Percentiles rank a stretch among this genome's conserved stretches.
Evolutionary conservation across 1,140 invertebrate species (phyloP).

Genomic region (Drosophila bipectinata): DNA sequence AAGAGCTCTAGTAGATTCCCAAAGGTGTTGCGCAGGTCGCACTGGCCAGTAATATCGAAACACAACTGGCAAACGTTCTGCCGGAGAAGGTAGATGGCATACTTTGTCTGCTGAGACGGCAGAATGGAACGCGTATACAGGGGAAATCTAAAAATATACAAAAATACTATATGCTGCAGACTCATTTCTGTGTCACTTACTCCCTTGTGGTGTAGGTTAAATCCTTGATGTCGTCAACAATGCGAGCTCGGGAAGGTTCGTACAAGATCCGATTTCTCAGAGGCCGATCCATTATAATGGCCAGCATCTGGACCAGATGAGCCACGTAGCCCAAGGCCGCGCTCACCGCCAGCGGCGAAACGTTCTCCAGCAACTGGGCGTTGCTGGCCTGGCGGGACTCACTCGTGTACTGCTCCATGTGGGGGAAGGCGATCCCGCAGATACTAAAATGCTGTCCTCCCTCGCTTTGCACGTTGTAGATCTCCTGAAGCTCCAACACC

Average conservation of each 20-base stretch:
- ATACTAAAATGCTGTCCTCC: conserved; percentile 86
- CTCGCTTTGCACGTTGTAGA: conserved; percentile 84
- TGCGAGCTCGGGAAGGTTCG: conserved; percentile 90
- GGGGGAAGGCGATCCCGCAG: conserved; percentile 89
- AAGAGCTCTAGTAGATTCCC: conserved; percentile 87
- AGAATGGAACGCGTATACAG: conserved; percentile 89
- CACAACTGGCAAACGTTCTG: conserved; percentile 94
- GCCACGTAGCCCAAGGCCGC: conserved; percentile 92
- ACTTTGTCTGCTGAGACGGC: conserved; percentile 89
- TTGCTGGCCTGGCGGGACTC: conserved; percentile 54
- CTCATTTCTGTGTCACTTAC: conserved; percentile 85
- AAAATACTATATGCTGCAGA: background rate
- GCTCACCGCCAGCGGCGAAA: conserved; percentile 88
- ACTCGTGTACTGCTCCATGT: conserved; percentile 86
- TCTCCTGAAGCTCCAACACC: conserved; percentile 83
- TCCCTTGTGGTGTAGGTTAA: conserved; percentile 90
- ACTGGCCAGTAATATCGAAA: conserved; percentile 89
- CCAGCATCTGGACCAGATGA: conserved; percentile 91
- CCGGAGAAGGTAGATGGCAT: conserved; percentile 94
- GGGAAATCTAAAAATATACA: conserved; percentile 88
- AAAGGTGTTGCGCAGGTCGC: conserved; percentile 90
- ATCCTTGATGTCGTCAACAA: conserved; percentile 90
- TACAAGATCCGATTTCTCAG: conserved; percentile 90
- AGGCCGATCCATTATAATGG: conserved; percentile 91
- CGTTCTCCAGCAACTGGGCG: conserved; percentile 62